These are phyloP conservation scores for Macrotis lagotis DNA, from an alignment of 2,113 vertebrate genomes.

Conservation along the genomic window DNA sequence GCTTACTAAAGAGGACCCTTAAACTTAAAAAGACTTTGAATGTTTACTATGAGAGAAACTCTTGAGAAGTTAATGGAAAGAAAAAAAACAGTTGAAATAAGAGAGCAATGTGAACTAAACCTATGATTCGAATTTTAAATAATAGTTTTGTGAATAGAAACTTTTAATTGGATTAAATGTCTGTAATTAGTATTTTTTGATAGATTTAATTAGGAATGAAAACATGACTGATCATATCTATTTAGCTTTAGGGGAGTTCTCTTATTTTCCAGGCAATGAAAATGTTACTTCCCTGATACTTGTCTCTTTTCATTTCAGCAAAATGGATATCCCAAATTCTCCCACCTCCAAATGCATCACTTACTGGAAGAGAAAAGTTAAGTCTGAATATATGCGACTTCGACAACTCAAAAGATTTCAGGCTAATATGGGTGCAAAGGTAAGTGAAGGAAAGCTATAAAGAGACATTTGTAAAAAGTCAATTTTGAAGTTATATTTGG, in stretches of 20 bases:
- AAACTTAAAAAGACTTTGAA: conserved; percentile 19
- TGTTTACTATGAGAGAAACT: background rate
- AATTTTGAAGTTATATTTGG: background rate
- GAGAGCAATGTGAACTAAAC: background rate
- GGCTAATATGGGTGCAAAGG: conserved; percentile 94
- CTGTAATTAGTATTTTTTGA: conserved; percentile 16
- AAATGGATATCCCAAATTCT: conserved; percentile 85
- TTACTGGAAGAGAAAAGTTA: conserved; percentile 97
- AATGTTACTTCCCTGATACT: conserved; percentile 4
- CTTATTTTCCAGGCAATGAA: conserved; percentile 11
- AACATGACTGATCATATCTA: conserved; percentile 6
- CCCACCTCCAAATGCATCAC: conserved; percentile 86
- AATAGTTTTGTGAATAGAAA: conserved; percentile 2
- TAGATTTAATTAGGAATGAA: conserved; percentile 28
- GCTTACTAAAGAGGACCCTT: conserved; percentile 8
- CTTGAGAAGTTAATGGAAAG: conserved; percentile 24
- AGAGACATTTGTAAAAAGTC: background rate
- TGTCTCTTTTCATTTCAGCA: conserved; percentile 66
- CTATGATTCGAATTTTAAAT: background rate
- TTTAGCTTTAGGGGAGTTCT: conserved; percentile 28
- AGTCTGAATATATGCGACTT: conserved; percentile 97
- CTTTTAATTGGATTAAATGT: conserved; percentile 21
- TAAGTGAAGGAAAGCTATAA: conserved; percentile 64
- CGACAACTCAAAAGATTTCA: conserved; percentile 95
- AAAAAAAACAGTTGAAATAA: background rate